These are phyloP conservation scores for Herpetotheres cachinnans DNA, from an alignment of 2,113 vertebrate genomes.

Conservation along the genomic window DNA sequence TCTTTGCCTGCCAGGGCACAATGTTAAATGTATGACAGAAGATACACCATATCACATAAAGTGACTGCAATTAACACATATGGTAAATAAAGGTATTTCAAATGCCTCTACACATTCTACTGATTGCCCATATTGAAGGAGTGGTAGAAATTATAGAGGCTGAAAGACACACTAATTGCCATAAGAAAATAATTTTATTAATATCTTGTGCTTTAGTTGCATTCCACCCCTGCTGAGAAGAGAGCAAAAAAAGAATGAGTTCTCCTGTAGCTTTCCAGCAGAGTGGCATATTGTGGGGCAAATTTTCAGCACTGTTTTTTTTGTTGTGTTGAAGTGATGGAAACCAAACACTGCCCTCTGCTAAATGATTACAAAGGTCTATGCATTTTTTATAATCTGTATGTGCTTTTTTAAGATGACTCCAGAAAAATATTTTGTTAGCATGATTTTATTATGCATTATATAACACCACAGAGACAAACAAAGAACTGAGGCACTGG, in stretches of 20 bases:
- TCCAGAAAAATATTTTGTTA: background rate
- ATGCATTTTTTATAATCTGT: background rate
- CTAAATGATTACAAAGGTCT: background rate
- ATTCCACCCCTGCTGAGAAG: background rate
- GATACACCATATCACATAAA: background rate
- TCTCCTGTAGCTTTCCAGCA: background rate
- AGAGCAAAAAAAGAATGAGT: background rate
- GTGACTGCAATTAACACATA: background rate
- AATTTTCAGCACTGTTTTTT: background rate
- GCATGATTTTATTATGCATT: background rate
- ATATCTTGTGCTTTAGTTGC: background rate
- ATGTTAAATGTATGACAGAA: background rate
- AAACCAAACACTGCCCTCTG: background rate
- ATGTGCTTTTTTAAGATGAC: background rate
- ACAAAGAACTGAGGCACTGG: background rate
- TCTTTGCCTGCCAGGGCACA: background rate
- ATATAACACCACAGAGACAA: background rate
- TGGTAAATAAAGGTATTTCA: background rate
- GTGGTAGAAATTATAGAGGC: background rate
- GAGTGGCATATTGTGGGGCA: background rate
- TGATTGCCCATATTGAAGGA: background rate
- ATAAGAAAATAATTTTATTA: background rate
- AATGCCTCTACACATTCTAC: background rate
- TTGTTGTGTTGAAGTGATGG: background rate
- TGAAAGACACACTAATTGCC: background rate